Base-by-base conservation (phyloP, 2,113 vertebrate genomes). In the Lasiurus borealis region DNA sequence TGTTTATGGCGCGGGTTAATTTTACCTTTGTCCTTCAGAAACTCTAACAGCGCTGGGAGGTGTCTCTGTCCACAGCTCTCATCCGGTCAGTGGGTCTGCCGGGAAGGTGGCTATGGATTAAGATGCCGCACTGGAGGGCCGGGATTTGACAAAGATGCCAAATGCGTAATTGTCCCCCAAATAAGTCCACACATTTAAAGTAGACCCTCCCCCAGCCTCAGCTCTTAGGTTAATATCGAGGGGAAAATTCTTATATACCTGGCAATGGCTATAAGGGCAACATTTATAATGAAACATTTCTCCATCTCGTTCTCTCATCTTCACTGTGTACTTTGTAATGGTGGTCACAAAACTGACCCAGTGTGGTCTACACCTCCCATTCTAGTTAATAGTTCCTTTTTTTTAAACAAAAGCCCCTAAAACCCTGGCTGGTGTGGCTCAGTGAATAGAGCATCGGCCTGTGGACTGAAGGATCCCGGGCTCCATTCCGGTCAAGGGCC, bases 11-110 rank as follows among this genome's bases (percentile, higher is more conserved):
- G 36, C 8, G 66, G 52, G 48, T 16, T 88, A 19, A 10, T 77
- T 83, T 95, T 52, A 16, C 25, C 14, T 89, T 66, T 77, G 40
- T 85, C 44, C 78, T 95, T 95, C 64, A 75, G 40, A 84, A 81
- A 54, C 5, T 50, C 40, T 40, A 40, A 40, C 40, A 40, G 40
- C 40, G 40, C 40, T 40, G 2, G 40, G 8, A 0, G 19, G 19
- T 23, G 4, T 76, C 36, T 34, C 19, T 77, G 69, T 29, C 54
- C 16, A 57, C 48, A 44, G 77, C 18, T 59, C 59, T 92, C 73
- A 57, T 84, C 78, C 64, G 85, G 73, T 81, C 14, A 31, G 54
- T 86, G 81, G 34, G 19, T 85, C 34, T 57, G 23, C 69, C 40
- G 66, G 48, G 68, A 78, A 64, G 54, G 59, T 44, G 64, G n/a